These are phyloP conservation scores for Himalopsyche anomala DNA, from an alignment of 2,888 invertebrate species.

Conservation along the genomic window DNA sequence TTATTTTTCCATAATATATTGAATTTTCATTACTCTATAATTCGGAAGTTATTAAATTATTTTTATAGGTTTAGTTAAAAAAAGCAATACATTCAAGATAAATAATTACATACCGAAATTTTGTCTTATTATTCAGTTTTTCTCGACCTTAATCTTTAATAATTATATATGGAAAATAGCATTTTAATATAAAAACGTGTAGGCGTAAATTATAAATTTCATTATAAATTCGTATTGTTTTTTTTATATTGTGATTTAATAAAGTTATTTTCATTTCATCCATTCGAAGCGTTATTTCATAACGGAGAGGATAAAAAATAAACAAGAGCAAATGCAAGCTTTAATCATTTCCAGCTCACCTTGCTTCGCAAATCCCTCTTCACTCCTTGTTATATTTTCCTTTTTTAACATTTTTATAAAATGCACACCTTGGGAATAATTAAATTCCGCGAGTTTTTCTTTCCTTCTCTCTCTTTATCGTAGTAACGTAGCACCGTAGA, in stretches of 20 bases:
- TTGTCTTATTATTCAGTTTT: no score
- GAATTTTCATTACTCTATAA: no score
- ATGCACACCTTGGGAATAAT: constrained; percentile 65
- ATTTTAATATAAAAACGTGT: no score
- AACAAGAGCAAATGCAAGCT: constrained; percentile 36
- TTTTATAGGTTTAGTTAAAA: no score
- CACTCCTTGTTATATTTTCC: constrained; percentile 64
- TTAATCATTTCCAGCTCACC: constrained; percentile 48
- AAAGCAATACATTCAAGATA: no score
- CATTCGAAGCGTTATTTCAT: constrained; percentile 6
- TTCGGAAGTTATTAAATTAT: no score
- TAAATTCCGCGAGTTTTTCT: constrained; percentile 63
- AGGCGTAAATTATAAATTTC: no score
- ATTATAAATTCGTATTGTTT: no score
- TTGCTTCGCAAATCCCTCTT: constrained; percentile 58
- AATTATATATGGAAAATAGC: no score
- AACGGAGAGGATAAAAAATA: constrained; percentile 27
- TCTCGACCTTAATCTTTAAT: no score
- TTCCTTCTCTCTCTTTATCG: constrained; percentile 61
- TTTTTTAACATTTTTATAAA: constrained; percentile 65
- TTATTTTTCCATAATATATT: no score
- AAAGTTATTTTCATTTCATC: background rate
- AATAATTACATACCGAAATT: no score
- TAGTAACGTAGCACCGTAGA: constrained; percentile 17
- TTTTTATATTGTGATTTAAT: constrained; percentile 17